Evolutionary conservation across 2,888 invertebrate species (phyloP).

Genomic region (Horisme vitalbata): DNA sequence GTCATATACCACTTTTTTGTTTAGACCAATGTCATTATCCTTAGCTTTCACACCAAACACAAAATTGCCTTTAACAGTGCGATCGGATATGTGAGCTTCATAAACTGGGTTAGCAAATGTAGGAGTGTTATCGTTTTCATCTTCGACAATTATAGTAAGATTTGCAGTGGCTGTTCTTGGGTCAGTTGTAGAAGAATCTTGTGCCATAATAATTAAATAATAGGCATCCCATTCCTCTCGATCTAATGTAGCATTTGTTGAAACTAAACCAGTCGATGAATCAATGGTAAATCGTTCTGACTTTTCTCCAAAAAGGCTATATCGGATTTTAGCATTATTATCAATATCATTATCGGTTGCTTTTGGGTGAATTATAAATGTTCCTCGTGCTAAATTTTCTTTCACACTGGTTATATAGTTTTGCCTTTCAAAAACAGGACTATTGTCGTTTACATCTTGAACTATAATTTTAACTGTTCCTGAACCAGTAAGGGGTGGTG

Average conservation of each 20-base stretch:
- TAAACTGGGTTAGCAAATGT: slow-evolving; percentile 89
- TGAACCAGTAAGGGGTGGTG: slow-evolving; percentile 95
- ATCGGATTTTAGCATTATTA: slow-evolving; percentile 93
- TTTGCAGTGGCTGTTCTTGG: slow-evolving; percentile 92
- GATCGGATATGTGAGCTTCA: slow-evolving; percentile 91
- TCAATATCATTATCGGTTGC: slow-evolving; percentile 93
- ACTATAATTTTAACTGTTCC: slow-evolving; percentile 95
- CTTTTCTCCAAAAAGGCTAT: slow-evolving; percentile 91
- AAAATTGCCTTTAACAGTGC: slow-evolving; percentile 90
- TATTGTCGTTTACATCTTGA: slow-evolving; percentile 97
- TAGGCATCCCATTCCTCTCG: slow-evolving; percentile 91
- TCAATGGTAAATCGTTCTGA: slow-evolving; percentile 91
- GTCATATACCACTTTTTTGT: slow-evolving; percentile 91
- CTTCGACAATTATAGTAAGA: slow-evolving; percentile 89
- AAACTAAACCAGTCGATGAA: slow-evolving; percentile 89
- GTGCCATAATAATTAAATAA: slow-evolving; percentile 92
- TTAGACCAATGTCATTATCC: slow-evolving; percentile 91
- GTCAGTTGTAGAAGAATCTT: slow-evolving; percentile 93
- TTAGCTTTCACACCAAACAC: slow-evolving; percentile 94
- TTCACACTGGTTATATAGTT: slow-evolving; percentile 89
- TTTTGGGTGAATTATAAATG: slow-evolving; percentile 88
- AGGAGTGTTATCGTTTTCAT: slow-evolving; percentile 94
- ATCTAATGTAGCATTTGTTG: slow-evolving; percentile 88
- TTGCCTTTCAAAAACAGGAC: slow-evolving; percentile 92
- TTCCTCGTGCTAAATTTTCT: slow-evolving; percentile 92